These are phyloP conservation scores for Limosa lapponica DNA, from an alignment of 2,797 vertebrate species.

Conservation along the genomic window DNA sequence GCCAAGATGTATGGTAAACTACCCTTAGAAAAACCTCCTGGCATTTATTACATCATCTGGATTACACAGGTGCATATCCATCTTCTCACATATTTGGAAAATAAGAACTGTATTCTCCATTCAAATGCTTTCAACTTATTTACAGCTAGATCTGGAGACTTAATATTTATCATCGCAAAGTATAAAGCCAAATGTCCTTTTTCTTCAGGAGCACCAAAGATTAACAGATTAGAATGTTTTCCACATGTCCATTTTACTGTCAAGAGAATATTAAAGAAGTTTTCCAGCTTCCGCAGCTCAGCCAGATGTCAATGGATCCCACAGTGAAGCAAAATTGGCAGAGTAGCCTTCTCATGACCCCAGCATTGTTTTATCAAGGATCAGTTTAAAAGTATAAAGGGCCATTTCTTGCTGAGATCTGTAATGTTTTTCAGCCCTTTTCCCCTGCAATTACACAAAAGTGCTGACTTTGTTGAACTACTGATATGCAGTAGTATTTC, in stretches of 20 bases:
- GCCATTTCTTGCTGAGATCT: conserved; percentile 78
- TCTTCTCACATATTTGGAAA: conserved; percentile 62
- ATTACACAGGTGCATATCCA: conserved; percentile 57
- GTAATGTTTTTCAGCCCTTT: conserved; percentile 76
- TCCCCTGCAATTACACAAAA: conserved; percentile 86
- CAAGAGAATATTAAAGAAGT: conserved; percentile 93
- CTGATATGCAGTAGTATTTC: conserved; percentile 85
- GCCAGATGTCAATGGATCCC: conserved; percentile 91
- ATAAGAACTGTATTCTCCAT: conserved; percentile 53
- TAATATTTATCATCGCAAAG: conserved; percentile 81
- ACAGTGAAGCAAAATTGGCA: conserved; percentile 87
- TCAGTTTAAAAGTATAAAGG: conserved; percentile 77
- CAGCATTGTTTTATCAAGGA: conserved; percentile 81
- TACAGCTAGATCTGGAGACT: conserved; percentile 76
- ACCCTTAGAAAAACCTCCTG: background rate
- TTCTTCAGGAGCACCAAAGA: conserved; percentile 84
- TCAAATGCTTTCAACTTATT: conserved; percentile 73
- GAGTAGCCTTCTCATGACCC: conserved; percentile 84
- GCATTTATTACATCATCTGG: background rate
- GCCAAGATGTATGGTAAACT: background rate
- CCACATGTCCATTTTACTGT: conserved; percentile 90
- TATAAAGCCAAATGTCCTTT: conserved; percentile 81
- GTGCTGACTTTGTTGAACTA: conserved; percentile 85
- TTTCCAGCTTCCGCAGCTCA: conserved; percentile 91
- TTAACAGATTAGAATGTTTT: conserved; percentile 92